Base-by-base conservation (phyloP, 2,113 vertebrate species). In the Cyanocitta stelleri region DNA sequence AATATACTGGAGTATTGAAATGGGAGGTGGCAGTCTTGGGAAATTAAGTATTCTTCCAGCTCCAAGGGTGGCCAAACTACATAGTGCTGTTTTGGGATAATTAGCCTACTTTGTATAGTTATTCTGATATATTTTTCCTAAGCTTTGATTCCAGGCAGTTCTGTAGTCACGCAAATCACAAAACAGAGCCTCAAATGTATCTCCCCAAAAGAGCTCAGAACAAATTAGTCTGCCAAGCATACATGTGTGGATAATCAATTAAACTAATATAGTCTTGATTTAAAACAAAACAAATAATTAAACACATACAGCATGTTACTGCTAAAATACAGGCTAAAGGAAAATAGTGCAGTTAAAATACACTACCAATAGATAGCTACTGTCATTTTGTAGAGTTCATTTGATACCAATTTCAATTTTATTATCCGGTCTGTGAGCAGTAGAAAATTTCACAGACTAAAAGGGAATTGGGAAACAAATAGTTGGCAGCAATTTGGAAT, bases 271-370 rank as follows among this genome's bases (percentile, higher is more conserved):
- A 83, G 48, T 6, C 39, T 83, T 85, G 33, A 58, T 95, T 87
- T 85, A 62, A 94, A 95, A 68, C 37, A 76, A 91, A 93, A 27
- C 41, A 87, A 89, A 82, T 82, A 72, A 92, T 91, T 80, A 59
- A 76, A 49, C 35, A 66, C 35, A 24, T 85, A 17, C 29, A 75
- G 32, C 43, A 80, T 82, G 58, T 75, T 66, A 51, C 51, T 85
- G n/a, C 37, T 83, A 51, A 89, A 94, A 54, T 83, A 51, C 7
- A 51, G n/a, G 16, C 33, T 66, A 54, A 76, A 68, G n/a, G 49
- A 56, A 75, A 85, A 54, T 11, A 23, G 14, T 30, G 21, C 30
- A 55, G 29, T 54, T 85, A 44, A 22, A 90, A 74, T 77, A 43
- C 6, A 15, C 10, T 58, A 7, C 37, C 62, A 61, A 75, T 64